phyloP scores from a whole-genome alignment of 1,140 invertebrate genomes.

The Drosophila equinoxialis region DNA sequence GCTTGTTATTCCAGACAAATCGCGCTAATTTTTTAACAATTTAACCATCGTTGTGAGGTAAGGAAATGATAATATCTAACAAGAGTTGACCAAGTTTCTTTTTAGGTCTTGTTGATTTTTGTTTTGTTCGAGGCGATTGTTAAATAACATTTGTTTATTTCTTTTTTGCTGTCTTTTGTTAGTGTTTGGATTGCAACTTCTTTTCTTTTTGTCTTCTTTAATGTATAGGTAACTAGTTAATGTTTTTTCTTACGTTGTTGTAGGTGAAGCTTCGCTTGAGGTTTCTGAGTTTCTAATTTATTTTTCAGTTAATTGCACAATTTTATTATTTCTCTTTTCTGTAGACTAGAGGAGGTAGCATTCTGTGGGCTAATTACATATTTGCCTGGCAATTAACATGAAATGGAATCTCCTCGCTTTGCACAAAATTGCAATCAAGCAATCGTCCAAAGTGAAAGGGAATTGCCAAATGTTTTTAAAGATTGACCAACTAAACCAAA shows the following conservation, averaged over 20 bases:
- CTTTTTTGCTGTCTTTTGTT: conserved; percentile 22
- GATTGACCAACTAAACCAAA: conserved; percentile 62
- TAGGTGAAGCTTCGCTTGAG: conserved; percentile 54
- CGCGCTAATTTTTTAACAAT: conserved; percentile 59
- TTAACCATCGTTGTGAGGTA: conserved; percentile 37
- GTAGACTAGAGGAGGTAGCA: conserved; percentile 32
- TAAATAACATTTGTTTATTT: conserved; percentile 65
- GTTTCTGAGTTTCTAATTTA: conserved; percentile 62
- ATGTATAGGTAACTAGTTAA: conserved; percentile 8
- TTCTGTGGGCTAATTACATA: conserved; percentile 76
- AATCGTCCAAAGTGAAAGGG: conserved; percentile 75
- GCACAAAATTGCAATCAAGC: conserved; percentile 60
- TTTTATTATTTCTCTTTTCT: conserved; percentile 79
- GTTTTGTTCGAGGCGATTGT: conserved; percentile 40
- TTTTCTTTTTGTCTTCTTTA: conserved; percentile 46
- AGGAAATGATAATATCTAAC: conserved; percentile 55
- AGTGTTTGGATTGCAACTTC: conserved; percentile 37
- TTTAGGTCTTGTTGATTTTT: conserved; percentile 8
- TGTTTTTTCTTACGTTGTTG: conserved; percentile 17
- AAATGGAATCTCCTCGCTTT: conserved; percentile 49
- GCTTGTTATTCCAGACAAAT: conserved; percentile 40
- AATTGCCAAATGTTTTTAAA: conserved; percentile 65
- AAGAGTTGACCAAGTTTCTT: conserved; percentile 71
- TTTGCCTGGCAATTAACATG: conserved; percentile 78
- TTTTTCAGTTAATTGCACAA: conserved; percentile 74